These are phyloP conservation scores for Danionella dracula DNA, from an alignment of 2,797 vertebrate species.

Conservation along the genomic window DNA sequence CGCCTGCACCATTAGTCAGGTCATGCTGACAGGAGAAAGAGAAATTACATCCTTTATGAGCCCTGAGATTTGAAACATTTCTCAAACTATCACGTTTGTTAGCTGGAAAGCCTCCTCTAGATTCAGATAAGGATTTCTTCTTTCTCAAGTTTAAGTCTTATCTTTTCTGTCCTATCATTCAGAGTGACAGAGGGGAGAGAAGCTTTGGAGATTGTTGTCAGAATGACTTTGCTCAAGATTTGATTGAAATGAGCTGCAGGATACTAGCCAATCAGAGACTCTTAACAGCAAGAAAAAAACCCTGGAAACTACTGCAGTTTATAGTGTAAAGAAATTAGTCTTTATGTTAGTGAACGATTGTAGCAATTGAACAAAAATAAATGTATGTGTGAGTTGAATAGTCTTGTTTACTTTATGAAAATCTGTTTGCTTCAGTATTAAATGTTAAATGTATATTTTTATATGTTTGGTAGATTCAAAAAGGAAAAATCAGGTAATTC, in stretches of 20 bases:
- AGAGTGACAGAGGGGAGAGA: constrained; percentile 60
- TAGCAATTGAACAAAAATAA: too few species aligned
- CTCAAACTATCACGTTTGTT: constrained; percentile 64
- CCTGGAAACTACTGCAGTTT: too few species aligned
- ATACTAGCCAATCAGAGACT: constrained; percentile 53
- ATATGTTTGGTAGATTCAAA: too few species aligned
- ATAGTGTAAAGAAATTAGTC: too few species aligned
- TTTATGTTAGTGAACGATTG: too few species aligned
- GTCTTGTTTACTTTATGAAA: too few species aligned
- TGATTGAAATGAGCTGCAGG: constrained; percentile 57
- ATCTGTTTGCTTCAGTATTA: too few species aligned
- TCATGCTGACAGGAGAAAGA: constrained; percentile 56
- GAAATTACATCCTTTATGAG: constrained; percentile 65
- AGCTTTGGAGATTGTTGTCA: constrained; percentile 65
- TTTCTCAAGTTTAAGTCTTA: constrained; percentile 67
- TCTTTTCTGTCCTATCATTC: constrained; percentile 65
- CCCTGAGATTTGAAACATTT: constrained; percentile 67
- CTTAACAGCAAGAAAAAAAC: background rate
- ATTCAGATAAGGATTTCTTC: constrained; percentile 62
- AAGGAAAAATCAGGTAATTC: too few species aligned
- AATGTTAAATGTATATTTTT: too few species aligned
- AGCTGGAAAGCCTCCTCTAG: constrained; percentile 67
- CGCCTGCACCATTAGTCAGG: constrained; percentile 61
- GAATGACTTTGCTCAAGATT: constrained; percentile 54
- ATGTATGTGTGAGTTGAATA: too few species aligned